These are phyloP conservation scores for Lordiphosa mommai DNA, from an alignment of 1,140 invertebrate species.

Conservation along the genomic window DNA sequence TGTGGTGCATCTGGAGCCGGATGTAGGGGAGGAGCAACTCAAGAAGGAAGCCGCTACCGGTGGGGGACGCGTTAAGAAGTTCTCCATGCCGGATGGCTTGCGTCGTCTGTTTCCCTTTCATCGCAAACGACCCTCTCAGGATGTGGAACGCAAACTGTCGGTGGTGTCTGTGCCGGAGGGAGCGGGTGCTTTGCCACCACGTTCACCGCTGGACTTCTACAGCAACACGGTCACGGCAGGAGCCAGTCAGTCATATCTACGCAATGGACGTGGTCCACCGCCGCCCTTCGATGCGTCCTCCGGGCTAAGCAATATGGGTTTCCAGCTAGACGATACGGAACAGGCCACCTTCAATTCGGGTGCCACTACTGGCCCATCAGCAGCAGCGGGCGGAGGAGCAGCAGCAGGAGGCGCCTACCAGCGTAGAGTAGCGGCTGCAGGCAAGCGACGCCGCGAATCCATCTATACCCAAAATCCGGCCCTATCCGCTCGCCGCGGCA, in stretches of 20 bases:
- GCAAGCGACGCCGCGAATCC: slow-evolving; percentile 57
- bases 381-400: not conserved
- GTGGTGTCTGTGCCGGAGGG: slow-evolving; percentile 72
- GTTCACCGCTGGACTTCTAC: slow-evolving; percentile 56
- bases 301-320: slow-evolving; percentile 42
- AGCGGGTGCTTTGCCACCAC: slow-evolving; percentile 28
- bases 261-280: slow-evolving; percentile 51
- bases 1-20: slow-evolving; percentile 58
- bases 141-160: slow-evolving; percentile 65
- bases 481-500: slow-evolving; percentile 49
- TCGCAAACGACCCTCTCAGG: slow-evolving; percentile 64
- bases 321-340: slow-evolving; percentile 54
- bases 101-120: slow-evolving; percentile 65
- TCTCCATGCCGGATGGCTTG: slow-evolving; percentile 74
- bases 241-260: slow-evolving; percentile 57
- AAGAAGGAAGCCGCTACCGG: slow-evolving; percentile 30
- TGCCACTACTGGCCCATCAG: not conserved
- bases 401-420: slow-evolving; percentile 39
- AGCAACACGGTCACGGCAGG: slow-evolving; percentile 80
- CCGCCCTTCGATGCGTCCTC: slow-evolving; percentile 40
- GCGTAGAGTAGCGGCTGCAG: slow-evolving; percentile 29
- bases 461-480: slow-evolving; percentile 70
- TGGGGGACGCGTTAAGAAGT: slow-evolving; percentile 60
- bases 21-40: slow-evolving; percentile 42
- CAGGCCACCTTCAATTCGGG: slow-evolving; percentile 19